These are phyloP conservation scores for Laterallus jamaicensis DNA, from an alignment of 2,113 vertebrate genomes.

Conservation along the genomic window DNA sequence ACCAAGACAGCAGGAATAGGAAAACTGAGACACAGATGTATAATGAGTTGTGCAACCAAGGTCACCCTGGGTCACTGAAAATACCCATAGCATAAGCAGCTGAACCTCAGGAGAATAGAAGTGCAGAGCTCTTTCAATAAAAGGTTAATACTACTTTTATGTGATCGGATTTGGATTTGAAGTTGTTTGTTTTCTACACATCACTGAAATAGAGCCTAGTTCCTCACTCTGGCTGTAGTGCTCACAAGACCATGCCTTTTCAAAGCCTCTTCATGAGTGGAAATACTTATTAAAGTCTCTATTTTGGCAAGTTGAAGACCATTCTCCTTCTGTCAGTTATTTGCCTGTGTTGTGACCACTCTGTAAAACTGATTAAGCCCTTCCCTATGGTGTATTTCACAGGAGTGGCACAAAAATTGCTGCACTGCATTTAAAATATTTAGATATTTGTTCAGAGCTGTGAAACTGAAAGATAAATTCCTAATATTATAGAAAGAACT, in stretches of 20 bases:
- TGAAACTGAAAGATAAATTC: neutral
- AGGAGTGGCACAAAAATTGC: neutral
- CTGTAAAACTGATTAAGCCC: neutral
- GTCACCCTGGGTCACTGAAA: neutral
- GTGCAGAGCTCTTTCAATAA: neutral
- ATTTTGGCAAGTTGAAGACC: slow-evolving; percentile 9
- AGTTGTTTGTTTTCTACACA: neutral
- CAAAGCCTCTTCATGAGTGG: neutral
- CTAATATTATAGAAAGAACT: neutral
- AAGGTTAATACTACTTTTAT: neutral
- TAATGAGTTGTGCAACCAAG: neutral
- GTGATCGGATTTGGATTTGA: neutral
- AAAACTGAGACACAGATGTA: neutral
- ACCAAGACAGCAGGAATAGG: neutral
- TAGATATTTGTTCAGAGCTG: neutral
- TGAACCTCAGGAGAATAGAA: neutral
- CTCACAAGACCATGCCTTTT: neutral
- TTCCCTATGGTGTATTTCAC: neutral
- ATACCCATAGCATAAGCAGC: neutral
- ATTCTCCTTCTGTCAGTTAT: neutral
- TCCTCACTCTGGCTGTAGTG: neutral
- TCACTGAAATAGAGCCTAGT: neutral
- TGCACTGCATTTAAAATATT: neutral
- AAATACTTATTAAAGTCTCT: neutral
- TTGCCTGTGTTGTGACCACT: neutral